Evolutionary conservation across 2,113 vertebrate genomes (phyloP).

Genomic region (Tauraco erythrolophus): DNA sequence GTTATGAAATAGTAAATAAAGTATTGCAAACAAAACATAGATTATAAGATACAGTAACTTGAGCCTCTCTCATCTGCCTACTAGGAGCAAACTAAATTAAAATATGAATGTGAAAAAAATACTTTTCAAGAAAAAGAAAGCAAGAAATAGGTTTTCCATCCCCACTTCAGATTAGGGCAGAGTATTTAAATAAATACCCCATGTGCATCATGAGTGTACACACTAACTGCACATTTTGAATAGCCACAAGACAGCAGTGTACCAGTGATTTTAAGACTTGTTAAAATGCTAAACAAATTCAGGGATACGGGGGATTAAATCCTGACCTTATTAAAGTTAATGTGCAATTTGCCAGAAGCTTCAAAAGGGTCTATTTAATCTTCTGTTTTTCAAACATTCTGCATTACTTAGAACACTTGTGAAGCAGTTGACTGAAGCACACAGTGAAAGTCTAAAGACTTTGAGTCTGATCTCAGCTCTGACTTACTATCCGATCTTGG

Average conservation of each 20-base stretch:
- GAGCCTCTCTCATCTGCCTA: background rate
- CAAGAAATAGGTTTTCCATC: background rate
- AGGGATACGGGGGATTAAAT: background rate
- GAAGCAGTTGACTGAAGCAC: background rate
- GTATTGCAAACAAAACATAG: background rate
- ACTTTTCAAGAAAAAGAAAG: background rate
- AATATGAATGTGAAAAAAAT: background rate
- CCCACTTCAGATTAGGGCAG: background rate
- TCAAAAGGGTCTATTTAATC: background rate
- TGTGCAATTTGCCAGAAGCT: background rate
- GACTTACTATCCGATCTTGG: accelerated
- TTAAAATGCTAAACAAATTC: background rate
- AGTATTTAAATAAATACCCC: background rate
- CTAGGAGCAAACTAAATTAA: background rate
- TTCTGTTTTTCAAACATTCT: background rate
- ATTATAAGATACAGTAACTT: background rate
- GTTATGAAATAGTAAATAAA: background rate
- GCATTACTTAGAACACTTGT: background rate
- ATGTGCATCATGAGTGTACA: background rate
- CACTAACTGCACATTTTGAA: background rate
- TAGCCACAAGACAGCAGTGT: background rate
- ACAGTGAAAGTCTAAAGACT: background rate
- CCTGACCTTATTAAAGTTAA: background rate
- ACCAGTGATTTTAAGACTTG: background rate
- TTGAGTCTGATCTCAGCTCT: background rate